Base-by-base conservation (phyloP, 2,797 vertebrate species). In the Silurus aristotelis region DNA sequence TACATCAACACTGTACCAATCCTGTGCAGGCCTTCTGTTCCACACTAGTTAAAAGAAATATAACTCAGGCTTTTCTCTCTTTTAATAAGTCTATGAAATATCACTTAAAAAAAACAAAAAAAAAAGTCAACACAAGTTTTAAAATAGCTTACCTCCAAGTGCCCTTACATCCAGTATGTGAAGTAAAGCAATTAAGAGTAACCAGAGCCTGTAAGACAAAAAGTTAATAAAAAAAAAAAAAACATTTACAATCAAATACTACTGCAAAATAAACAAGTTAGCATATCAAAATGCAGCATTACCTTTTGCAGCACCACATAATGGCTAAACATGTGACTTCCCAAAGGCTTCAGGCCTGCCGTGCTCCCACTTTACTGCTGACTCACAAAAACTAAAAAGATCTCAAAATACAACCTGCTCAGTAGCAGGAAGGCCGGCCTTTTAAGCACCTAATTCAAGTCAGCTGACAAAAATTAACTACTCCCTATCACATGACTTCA, bases 401-500 rank as follows among this genome's bases (percentile, higher is more conserved):
- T 25, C 75, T 2, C 55, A 58, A 77, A 60, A 31, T 12, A 60
- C 55, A 38, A 58, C 20, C 17, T 12, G 0, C 25, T 6, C 56
- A 60, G 20, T 5, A 17, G 0, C 56, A 0, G 7, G 1, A 1
- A 38, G 19, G 17, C 19, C 17, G 38, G 20, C 31, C 58, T 43
- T 78, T 61, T 78, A 78, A 43, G 31, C 12, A 5, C 14, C 5
- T 61, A 61, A 61, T 7, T 43, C 27, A 78, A 38, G 76, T 78
- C 76, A 61, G 56, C 9, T 61, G 75, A 61, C 6, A 3, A 27
- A 9, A 14, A 61, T 38, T 58, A 78, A 13, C 56, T 7, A 4
- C 25, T 58, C 19, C 48, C 6, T 52, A 8, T 78, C 76, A 78
- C 75, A 31, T 76, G 73, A 76, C 52, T 31, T 58, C 52, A 76